Percentiles rank a stretch among this genome's conserved stretches.
Conservation (phyloP, 2,888 invertebrate species). For the Phrixothrix hirtus region DNA sequence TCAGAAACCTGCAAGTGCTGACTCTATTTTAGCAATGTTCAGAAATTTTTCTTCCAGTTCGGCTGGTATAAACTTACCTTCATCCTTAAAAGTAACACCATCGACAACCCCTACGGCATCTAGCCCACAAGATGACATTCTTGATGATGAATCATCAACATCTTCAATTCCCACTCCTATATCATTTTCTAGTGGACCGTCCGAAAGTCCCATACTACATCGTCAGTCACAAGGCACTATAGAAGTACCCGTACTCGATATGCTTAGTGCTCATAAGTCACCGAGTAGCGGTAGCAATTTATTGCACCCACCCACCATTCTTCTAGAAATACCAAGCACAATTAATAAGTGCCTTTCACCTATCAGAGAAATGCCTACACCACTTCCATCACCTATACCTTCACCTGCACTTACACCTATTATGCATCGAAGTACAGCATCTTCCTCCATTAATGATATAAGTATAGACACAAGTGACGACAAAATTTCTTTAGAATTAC, state of each 20-base stretch:
- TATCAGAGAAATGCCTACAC: conserved; percentile 77
- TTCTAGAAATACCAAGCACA: conserved; percentile 74
- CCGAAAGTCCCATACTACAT: conserved; percentile 66
- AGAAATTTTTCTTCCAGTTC: conserved; percentile 70
- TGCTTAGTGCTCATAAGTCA: conserved; percentile 68
- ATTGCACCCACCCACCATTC: conserved; percentile 73
- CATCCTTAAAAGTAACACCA: conserved; percentile 67
- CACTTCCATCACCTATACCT: conserved; percentile 73
- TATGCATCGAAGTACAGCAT: conserved; percentile 56
- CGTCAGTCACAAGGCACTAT: conserved; percentile 53
- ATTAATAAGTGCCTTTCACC: conserved; percentile 80
- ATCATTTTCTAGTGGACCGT: conserved; percentile 61
- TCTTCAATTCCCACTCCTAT: conserved; percentile 68
- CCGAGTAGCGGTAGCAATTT: conserved; percentile 63
- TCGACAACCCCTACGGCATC: conserved; percentile 75
- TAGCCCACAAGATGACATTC: conserved; percentile 73
- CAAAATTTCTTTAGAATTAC: conserved; percentile 56
- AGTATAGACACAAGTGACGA: conserved; percentile 58
- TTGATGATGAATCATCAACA: conserved; percentile 71
- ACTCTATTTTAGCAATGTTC: conserved; percentile 80
- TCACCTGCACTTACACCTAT: conserved; percentile 72
- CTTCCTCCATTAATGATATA: conserved; percentile 57
- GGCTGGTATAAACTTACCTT: conserved; percentile 62
- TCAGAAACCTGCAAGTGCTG: conserved; percentile 75
- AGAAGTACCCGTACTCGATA: conserved; percentile 68